Evolutionary conservation across 2,113 vertebrate genomes (phyloP), one percentile per base, ranked within the genome.

Genomic region (Dipodomys spectabilis): DNA sequence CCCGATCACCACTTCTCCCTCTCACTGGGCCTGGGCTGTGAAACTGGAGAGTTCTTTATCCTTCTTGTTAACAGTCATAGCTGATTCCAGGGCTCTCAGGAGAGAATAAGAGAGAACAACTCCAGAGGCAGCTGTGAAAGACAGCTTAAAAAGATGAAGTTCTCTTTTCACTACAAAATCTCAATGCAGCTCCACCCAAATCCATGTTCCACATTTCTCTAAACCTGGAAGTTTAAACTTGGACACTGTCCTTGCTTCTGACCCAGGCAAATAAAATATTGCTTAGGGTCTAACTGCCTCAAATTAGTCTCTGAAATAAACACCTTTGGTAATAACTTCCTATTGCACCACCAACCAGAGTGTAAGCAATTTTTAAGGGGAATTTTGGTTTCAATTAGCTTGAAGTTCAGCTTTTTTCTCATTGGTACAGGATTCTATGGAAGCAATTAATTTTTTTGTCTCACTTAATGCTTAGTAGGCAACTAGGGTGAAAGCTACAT

Each of bases 381-480:
- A 96, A 97, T 96, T 97, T 96, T 95, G 95, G 95, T 97, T 97
- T 97, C 96, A 97, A 94, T 96, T 95, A 95, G 79, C n/a, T 95
- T 78, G 93, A 94, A 85, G 91, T 97, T 95, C 84, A 96, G 71
- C 82, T 81, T 88, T 74, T 67, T 57, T 94, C 23, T 89, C 80
- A 94, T 83, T 96, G 94, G 93, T n/a, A 91, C 88, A 91, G 82
- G 71, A 82, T 8, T 92, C 75, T 78, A 77, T 23, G 82, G 89
- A 60, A 94, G 67, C 68, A 90, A 82, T 95, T 89, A 93, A 64
- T 86, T 62, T 95, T 57, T 91, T 62, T 75, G 85, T 49, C 22
- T 69, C 93, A 44, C n/a, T 96, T 62, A 73, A 27, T 10, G 69
- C 44, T 35, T 82, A 53, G 74, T 49, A 85, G 67, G 74, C 7